Evolutionary conservation across 1,140 invertebrate genomes (phyloP), one percentile per base, ranked within the genome.

Genomic region (Meteorus sp.): DNA sequence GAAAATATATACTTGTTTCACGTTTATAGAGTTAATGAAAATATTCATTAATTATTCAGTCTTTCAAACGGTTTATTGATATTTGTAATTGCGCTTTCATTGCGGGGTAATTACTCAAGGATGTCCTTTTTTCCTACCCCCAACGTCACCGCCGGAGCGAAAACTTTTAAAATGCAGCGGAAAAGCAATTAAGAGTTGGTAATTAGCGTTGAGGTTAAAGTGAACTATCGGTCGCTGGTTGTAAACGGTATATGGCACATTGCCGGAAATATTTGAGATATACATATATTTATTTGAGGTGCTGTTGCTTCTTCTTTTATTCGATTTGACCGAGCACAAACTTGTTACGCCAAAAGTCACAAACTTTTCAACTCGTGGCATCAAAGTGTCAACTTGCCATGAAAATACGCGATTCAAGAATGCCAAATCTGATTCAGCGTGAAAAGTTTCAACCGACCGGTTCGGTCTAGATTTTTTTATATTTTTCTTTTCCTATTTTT

Each of bases 311-410:
- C 17, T 17, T 11, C 20, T 52, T 52, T 52, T 19, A 52, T 27
- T 25, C 22, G 25, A 51, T 51, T 37, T 58, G 22, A 50, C 37
- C 20, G 23, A 19, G 33, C 19, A 39, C 22, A 58, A 58, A 58
- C 47, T 37, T 51, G 45, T 29, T 39, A 50, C 45, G 15, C 31
- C 20, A 58, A 58, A 39, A 58, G 25, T 43, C 48, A 50, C 33
- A 52, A 59, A 59, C 15, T 59, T 59, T 59, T 52, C 39, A 39
- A 52, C 56, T 59, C 47, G 47, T 51, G 39, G 47, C 56, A 59
- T 59, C 56, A 44, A 29, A 59, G 56, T 59, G 56, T 59, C 56
- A 59, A 59, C 47, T 57, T 52, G 50, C 13, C 19, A 27, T 59
- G 48, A 52, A 59, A 43, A 59, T 59, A 59, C 48, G 35, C 39